A percentile compares a stretch with the other conserved stretches of the same genome.
Conservation (phyloP, 2,797 vertebrate species). For the Linurgus olivaceus region DNA sequence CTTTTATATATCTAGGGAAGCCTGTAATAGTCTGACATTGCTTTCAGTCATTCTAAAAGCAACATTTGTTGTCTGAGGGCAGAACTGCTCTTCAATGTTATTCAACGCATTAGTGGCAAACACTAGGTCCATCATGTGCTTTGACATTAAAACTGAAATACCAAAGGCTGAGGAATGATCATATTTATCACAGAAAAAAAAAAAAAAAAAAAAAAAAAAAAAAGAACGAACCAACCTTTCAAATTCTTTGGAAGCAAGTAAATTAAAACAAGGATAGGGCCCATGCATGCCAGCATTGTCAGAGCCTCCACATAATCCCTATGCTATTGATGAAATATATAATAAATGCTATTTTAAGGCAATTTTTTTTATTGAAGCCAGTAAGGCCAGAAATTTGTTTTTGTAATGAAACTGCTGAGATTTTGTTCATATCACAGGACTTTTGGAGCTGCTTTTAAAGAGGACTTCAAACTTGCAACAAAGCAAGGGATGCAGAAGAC, state of each 20-base stretch:
- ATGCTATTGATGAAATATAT: background rate
- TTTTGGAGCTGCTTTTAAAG: background rate
- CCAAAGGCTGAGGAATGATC: background rate
- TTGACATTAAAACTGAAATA: slow-evolving; percentile 18
- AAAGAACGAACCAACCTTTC: background rate
- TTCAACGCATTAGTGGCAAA: background rate
- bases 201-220: background rate
- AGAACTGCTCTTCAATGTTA: background rate
- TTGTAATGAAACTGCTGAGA: background rate
- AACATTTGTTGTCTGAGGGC: background rate
- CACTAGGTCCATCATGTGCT: background rate
- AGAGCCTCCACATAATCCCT: background rate
- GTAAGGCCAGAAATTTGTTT: background rate
- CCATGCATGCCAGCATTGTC: background rate
- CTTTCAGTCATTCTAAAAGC: background rate
- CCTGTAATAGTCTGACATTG: background rate
- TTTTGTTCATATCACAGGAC: background rate
- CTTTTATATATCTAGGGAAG: background rate
- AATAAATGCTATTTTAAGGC: background rate
- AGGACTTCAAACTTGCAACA: background rate
- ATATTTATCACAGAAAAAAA: background rate
- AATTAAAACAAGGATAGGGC: background rate
- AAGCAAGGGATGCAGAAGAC: background rate
- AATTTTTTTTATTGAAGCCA: background rate
- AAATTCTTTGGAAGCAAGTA: background rate